Evolutionary conservation across 35 echinoderm and acorn worm species (phyloP).

Genomic region (Amphiura filiformis): DNA sequence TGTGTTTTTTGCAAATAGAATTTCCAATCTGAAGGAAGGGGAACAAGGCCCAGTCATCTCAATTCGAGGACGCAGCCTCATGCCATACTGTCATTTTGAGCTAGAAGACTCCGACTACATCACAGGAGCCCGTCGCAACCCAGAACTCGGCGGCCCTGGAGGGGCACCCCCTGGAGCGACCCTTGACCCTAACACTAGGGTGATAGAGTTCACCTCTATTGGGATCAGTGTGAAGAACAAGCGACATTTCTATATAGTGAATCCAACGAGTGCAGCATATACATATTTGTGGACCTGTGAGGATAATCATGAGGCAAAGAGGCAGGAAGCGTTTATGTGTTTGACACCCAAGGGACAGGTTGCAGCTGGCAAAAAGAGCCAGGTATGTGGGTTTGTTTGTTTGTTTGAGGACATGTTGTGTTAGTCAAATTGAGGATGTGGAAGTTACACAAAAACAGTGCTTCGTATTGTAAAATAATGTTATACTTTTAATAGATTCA

Average conservation of each 20-base stretch:
- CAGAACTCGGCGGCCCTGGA: conserved; percentile 85
- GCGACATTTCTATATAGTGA: conserved; percentile 88
- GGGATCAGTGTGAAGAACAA: conserved; percentile 79
- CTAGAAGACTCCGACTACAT: conserved; percentile 99
- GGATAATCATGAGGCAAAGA: conserved; percentile 83
- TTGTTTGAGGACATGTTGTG: no score
- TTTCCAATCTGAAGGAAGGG: conserved; percentile 91
- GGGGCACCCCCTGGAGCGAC: conserved; percentile 94
- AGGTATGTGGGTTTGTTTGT: no score
- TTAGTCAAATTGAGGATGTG: no score
- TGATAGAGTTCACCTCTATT: conserved; percentile 79
- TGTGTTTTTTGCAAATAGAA: conserved; percentile 37
- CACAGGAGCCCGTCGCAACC: conserved; percentile 90
- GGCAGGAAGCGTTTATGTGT: conserved; percentile 65
- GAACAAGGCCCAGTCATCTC: conserved; percentile 92
- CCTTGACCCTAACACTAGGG: conserved; percentile 96
- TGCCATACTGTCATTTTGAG: conserved; percentile 99
- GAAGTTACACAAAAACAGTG: no score
- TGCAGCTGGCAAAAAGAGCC: conserved; percentile 76
- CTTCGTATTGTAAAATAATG: no score
- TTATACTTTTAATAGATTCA: no score
- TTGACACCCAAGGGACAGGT: conserved; percentile 64
- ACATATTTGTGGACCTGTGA: conserved; percentile 93
- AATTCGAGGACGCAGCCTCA: conserved; percentile 73
- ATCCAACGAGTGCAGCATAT: conserved; percentile 74